Evolutionary conservation across 2,888 invertebrate genomes (phyloP), one percentile per base, ranked within the genome.

Genomic region (Spilarctia lutea): DNA sequence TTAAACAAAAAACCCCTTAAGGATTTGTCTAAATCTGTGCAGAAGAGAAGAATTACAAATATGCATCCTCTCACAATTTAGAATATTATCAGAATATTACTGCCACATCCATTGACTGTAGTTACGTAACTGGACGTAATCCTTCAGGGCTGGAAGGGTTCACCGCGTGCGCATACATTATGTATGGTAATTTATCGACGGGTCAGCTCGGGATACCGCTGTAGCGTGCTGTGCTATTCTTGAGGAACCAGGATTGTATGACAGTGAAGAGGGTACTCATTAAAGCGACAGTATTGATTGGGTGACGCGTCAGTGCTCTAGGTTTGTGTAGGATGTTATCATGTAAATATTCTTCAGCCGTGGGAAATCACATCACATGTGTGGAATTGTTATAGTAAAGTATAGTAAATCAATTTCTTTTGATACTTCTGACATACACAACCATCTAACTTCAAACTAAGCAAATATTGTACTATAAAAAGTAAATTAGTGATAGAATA

Each of bases 141-240:
- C 81, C 81, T 80, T 72, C 81, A 85, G 85, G 84, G 83, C 80
- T 78, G 75, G 82, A 83, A 82, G 87, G 86, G 85, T 82, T 75
- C 80, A 83, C 79, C 88, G 88, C 79, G 86, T 77, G 86, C 87
- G 91, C 91, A 91, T 91, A 90, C 85, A 91, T 91, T 91, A 91
- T 89, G 88, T 83, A 91, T 91, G 91, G 85, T 91, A 91, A 91
- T 91, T 89, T 89, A 88, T 89, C 83, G 89, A 80, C 86, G 85
- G 90, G 90, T 88, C 90, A 89, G 86, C 86, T 72, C 78, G 71
- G 77, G 80, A 74, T 77, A 77, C 81, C 79, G 82, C 80, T 79
- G 78, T 79, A 80, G 72, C 56, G 75, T 75, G 72, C 79, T 81
- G 78, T 74, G 66, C 73, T 76, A 71, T 77, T 80, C 72, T 75